Percentiles rank a stretch among this genome's conserved stretches.
phyloP scores from a whole-genome alignment of 2,797 vertebrate genomes.

The Melanotaenia nigrans region DNA sequence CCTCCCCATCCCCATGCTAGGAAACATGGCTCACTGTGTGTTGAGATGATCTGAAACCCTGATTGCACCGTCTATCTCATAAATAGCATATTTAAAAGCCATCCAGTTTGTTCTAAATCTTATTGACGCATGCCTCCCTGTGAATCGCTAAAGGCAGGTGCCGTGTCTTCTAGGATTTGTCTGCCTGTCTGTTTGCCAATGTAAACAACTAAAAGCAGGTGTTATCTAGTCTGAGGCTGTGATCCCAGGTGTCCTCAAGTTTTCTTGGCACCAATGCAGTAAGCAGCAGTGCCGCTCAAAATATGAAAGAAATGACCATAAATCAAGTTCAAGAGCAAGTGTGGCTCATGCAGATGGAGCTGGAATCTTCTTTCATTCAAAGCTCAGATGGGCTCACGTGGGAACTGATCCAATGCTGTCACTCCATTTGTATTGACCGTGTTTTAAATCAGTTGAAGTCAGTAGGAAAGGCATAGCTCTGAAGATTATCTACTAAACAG shows the following conservation, averaged over 20 bases:
- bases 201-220: constrained; percentile 71
- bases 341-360: constrained; percentile 54
- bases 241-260: constrained; percentile 66
- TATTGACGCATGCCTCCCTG: constrained; percentile 16
- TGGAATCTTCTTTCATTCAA: constrained; percentile 62
- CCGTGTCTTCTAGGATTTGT: constrained; percentile 45
- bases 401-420: constrained; percentile 61
- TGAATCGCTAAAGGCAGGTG: constrained; percentile 61
- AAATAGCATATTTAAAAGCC: constrained; percentile 27
- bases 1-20: neutral
- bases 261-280: constrained; percentile 59
- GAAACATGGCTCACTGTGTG: constrained; percentile 34
- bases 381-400: constrained; percentile 27
- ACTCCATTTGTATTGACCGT: constrained; percentile 55
- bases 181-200: constrained; percentile 51
- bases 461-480: constrained; percentile 31
- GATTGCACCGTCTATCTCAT: constrained; percentile 11
- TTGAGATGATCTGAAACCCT: constrained; percentile 15
- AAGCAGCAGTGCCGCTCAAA: constrained; percentile 44
- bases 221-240: constrained; percentile 66
- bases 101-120: constrained; percentile 16
- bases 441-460: constrained; percentile 58
- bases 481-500: constrained; percentile 26
- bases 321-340: constrained; percentile 62
- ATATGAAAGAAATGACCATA: constrained; percentile 64